Evolutionary conservation across 2,797 vertebrate genomes (phyloP).

Genomic region (Gallinago solitaria): DNA sequence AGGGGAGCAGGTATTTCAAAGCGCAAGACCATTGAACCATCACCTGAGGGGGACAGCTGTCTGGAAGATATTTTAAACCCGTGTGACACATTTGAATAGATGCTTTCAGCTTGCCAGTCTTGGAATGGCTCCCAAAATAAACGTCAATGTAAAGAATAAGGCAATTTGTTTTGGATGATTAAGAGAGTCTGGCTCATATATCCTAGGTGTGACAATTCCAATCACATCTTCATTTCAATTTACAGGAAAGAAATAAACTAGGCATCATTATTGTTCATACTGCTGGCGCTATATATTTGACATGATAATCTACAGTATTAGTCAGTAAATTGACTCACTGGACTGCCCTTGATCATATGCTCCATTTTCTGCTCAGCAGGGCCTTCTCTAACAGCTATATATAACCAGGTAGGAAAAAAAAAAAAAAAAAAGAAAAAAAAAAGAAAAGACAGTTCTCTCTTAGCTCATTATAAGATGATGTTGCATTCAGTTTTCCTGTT

Average conservation of each 20-base stretch:
- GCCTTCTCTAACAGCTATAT: conserved; percentile 43
- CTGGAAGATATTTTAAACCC: not conserved
- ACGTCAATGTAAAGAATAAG: conserved; percentile 15
- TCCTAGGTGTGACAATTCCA: conserved; percentile 19
- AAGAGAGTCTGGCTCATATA: conserved; percentile 3
- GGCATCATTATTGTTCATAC: conserved; percentile 31
- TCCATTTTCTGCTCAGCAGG: conserved; percentile 55
- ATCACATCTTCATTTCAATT: conserved; percentile 36
- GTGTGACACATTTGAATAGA: conserved; percentile 3
- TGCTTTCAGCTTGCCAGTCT: not conserved
- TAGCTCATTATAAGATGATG: conserved; percentile 43
- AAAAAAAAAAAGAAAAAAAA: not conserved
- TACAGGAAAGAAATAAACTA: conserved; percentile 45
- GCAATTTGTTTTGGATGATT: conserved; percentile 38
- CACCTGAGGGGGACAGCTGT: not conserved
- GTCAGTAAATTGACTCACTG: conserved; percentile 67
- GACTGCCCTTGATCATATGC: conserved; percentile 62
- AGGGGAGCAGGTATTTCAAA: conserved; percentile 7
- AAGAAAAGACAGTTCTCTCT: not conserved
- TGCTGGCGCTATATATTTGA: conserved; percentile 31
- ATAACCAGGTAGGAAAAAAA: not conserved
- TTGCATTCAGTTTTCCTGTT: not conserved
- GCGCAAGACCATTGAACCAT: not conserved
- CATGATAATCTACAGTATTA: conserved; percentile 61
- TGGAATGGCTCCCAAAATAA: conserved; percentile 24